Percentiles rank a stretch among this genome's conserved stretches.
These are phyloP conservation scores for Patella depressa DNA, from an alignment of 2,888 invertebrate genomes.

Conservation along the genomic window DNA sequence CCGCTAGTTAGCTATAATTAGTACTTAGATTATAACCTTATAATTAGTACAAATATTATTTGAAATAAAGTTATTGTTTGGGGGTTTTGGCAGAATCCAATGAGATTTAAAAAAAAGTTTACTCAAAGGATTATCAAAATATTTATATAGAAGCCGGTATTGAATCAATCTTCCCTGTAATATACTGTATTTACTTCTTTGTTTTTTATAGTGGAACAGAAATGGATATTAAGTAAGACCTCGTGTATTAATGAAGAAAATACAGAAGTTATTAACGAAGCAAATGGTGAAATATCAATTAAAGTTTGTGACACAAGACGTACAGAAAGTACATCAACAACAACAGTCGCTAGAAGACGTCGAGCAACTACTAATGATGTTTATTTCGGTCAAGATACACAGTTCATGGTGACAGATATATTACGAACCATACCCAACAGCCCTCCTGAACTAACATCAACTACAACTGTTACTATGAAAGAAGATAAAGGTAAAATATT, in stretches of 20 bases:
- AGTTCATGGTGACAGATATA: conserved; percentile 31
- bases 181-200: background rate
- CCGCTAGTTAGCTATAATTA: too few species aligned
- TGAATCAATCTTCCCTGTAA: background rate
- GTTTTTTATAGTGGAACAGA: conserved; percentile 15
- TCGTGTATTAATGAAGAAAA: conserved; percentile 27
- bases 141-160: background rate
- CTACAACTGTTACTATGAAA: conserved; percentile 17
- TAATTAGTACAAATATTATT: too few species aligned
- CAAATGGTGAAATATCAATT: conserved; percentile 15
- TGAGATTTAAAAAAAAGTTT: too few species aligned
- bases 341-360: conserved; percentile 15
- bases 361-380: conserved; percentile 3
- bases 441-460: conserved; percentile 24
- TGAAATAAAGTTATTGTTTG: too few species aligned
- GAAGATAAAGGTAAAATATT: conserved; percentile 30
- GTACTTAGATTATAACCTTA: too few species aligned
- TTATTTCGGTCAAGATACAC: conserved; percentile 32
- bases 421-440: conserved; percentile 28
- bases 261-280: conserved; percentile 18
- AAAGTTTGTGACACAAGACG: background rate
- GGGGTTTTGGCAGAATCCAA: too few species aligned
- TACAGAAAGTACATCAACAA: background rate
- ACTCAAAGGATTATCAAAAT: background rate
- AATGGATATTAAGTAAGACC: conserved; percentile 30